Evolutionary conservation across 2,113 vertebrate genomes (phyloP).

Genomic region (Candoia aspera): DNA sequence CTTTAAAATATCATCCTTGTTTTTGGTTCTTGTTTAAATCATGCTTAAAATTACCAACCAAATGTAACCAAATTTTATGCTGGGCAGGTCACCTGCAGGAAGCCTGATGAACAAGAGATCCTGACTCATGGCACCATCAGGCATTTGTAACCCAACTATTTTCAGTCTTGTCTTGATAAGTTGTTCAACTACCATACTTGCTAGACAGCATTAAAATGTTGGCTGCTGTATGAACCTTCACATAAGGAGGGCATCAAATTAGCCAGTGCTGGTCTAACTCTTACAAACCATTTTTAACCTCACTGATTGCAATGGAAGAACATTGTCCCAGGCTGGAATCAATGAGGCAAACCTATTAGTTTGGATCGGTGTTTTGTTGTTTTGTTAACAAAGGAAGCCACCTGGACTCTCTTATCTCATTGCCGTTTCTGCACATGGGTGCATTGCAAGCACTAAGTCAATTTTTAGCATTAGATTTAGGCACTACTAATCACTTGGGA

Average conservation of each 20-base stretch:
- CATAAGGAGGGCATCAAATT: neutral
- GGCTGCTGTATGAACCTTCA: neutral
- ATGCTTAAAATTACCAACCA: neutral
- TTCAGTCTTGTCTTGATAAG: neutral
- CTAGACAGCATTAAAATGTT: neutral
- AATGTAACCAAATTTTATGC: neutral
- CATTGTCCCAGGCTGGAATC: neutral
- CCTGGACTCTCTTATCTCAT: neutral
- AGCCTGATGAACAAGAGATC: neutral
- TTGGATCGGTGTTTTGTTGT: too few relatives aligned
- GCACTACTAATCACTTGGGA: neutral
- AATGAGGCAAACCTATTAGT: neutral
- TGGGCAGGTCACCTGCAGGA: neutral
- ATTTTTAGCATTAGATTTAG: neutral
- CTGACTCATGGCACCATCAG: neutral
- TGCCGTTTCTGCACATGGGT: neutral
- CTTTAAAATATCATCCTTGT: neutral
- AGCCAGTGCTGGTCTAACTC: neutral
- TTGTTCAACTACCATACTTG: neutral
- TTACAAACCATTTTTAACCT: neutral
- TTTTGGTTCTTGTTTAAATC: neutral
- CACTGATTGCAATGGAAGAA: neutral
- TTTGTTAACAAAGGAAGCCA: neutral
- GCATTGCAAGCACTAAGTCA: neutral
- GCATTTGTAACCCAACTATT: neutral